Conservation (phyloP, 2,797 vertebrate species). For the Pelobates cultripes region DNA sequence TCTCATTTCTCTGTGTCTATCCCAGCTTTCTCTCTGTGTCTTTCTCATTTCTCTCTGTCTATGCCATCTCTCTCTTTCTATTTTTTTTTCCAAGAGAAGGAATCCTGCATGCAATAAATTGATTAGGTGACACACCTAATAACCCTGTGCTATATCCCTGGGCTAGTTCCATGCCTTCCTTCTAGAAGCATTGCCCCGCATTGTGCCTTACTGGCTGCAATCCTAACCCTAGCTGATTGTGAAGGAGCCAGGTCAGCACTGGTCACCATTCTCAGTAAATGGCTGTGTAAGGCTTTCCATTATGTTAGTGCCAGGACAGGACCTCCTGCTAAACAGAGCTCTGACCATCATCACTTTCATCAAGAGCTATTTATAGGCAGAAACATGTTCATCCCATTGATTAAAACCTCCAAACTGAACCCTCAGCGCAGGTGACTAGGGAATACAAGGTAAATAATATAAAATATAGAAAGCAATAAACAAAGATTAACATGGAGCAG, state of each 20-base stretch:
- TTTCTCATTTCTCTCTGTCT: too few species aligned
- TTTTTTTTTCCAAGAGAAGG: not conserved
- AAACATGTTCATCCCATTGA: not conserved
- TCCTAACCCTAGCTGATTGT: constrained; percentile 3
- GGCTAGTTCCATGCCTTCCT: not conserved
- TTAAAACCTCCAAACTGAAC: not conserved
- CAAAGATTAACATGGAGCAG: too few species aligned
- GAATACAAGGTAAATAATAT: too few species aligned
- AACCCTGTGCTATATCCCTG: not conserved
- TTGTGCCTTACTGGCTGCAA: not conserved
- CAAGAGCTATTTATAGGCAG: constrained; percentile 17
- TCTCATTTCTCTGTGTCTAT: too few species aligned
- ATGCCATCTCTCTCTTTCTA: not conserved
- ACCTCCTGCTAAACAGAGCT: constrained; percentile 12
- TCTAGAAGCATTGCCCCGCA: not conserved
- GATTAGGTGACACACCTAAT: not conserved
- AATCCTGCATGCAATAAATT: not conserved
- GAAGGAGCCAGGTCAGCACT: constrained; percentile 9
- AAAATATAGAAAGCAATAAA: too few species aligned
- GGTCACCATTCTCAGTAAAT: constrained; percentile 34
- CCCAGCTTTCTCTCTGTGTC: too few species aligned
- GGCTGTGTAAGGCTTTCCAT: constrained; percentile 37
- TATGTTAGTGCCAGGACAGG: constrained; percentile 21
- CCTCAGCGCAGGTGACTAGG: too few species aligned
- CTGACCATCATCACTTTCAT: constrained; percentile 9